Percentiles rank a stretch among this genome's conserved stretches.
Evolutionary conservation across 1,140 invertebrate genomes (phyloP).

Genomic region (Manduca sexta): DNA sequence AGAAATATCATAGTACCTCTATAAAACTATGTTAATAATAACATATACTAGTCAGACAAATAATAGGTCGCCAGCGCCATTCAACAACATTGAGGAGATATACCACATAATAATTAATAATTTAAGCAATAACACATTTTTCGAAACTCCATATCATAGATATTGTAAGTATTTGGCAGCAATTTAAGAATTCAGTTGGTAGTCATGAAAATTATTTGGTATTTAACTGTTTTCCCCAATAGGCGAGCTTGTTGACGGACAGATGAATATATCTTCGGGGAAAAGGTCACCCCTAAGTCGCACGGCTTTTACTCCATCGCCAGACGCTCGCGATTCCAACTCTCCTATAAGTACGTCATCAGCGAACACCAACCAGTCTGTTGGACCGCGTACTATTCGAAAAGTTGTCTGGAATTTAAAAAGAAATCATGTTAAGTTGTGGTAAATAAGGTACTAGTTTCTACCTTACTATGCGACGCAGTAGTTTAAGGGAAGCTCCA

Average conservation of each 20-base stretch:
- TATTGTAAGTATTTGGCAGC: too few species aligned
- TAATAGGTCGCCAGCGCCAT: too few species aligned
- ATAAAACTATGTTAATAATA: too few species aligned
- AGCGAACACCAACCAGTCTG: conserved; percentile 46
- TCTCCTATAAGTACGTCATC: conserved; percentile 54
- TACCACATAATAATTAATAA: too few species aligned
- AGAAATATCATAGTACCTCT: too few species aligned
- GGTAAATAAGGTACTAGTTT: background rate
- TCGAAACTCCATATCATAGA: too few species aligned
- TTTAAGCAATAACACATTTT: too few species aligned
- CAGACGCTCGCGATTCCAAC: conserved; percentile 38
- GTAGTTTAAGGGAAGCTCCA: too few species aligned
- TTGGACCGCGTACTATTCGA: conserved; percentile 37
- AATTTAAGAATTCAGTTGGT: too few species aligned
- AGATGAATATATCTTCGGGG: conserved; percentile 29
- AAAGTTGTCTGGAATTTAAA: conserved; percentile 39
- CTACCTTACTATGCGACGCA: background rate
- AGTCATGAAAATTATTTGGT: background rate
- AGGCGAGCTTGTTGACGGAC: conserved; percentile 30
- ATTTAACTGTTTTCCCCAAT: conserved; percentile 10
- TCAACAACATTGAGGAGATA: too few species aligned
- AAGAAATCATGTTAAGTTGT: background rate
- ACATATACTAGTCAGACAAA: too few species aligned
- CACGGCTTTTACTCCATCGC: conserved; percentile 31
- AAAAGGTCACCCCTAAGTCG: conserved; percentile 51